Evolutionary conservation across 2,113 vertebrate genomes (phyloP).

Genomic region (Pomatostomus ruficeps): DNA sequence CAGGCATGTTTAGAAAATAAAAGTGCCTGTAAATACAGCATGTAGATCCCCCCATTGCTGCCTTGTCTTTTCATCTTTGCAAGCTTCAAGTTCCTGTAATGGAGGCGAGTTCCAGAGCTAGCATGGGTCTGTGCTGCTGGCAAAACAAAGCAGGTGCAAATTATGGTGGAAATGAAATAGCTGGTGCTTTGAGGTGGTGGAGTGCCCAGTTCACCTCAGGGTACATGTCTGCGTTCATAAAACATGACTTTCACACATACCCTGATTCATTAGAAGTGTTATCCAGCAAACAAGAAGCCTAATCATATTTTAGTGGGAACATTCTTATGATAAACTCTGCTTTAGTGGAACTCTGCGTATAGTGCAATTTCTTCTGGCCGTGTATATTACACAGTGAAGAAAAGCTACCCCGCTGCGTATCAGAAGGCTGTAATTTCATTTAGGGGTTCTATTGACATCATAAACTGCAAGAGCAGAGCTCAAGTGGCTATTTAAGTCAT

Average conservation of each 20-base stretch:
- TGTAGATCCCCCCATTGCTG: not conserved
- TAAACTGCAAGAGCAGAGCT: slow-evolving; percentile 78
- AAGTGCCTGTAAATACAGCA: not conserved
- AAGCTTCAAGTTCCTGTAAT: slow-evolving; percentile 55
- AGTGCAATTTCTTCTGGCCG: slow-evolving; percentile 75
- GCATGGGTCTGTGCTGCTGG: slow-evolving; percentile 76
- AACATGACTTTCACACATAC: slow-evolving; percentile 73
- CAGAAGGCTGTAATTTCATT: slow-evolving; percentile 82
- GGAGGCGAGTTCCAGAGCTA: slow-evolving; percentile 63
- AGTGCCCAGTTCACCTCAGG: slow-evolving; percentile 79
- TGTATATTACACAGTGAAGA: slow-evolving; percentile 77
- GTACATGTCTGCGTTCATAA: slow-evolving; percentile 71
- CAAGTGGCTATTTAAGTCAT: slow-evolving; percentile 82
- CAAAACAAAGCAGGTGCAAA: slow-evolving; percentile 82
- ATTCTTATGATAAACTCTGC: slow-evolving; percentile 77
- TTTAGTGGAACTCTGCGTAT: slow-evolving; percentile 72
- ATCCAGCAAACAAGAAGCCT: slow-evolving; percentile 77
- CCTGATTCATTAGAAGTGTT: slow-evolving; percentile 77
- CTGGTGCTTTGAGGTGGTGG: slow-evolving; percentile 67
- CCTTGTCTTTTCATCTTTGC: slow-evolving; percentile 42
- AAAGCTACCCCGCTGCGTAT: slow-evolving; percentile 78
- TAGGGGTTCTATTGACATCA: slow-evolving; percentile 78
- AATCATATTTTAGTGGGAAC: slow-evolving; percentile 77
- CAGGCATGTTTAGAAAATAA: not conserved
- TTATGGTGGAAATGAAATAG: slow-evolving; percentile 75